Percentiles rank a stretch among this genome's conserved stretches.
Evolutionary conservation across 2,113 vertebrate species (phyloP).

Genomic region (Ursus arctos): DNA sequence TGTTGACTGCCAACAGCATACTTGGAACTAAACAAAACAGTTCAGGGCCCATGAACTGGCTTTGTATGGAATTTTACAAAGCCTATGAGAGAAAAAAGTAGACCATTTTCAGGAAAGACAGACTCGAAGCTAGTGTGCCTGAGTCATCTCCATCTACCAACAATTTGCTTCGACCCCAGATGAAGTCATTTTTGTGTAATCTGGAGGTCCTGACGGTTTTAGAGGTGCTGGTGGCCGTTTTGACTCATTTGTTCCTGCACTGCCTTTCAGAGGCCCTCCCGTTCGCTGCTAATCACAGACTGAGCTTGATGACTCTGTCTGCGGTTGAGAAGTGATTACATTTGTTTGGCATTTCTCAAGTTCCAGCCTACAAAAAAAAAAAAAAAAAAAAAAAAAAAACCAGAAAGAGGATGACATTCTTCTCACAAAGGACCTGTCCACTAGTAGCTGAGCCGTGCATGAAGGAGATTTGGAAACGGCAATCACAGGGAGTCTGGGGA

Average conservation of each 20-base stretch:
- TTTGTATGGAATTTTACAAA: background rate
- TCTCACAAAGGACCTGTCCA: background rate
- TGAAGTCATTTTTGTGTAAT: background rate
- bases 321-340: background rate
- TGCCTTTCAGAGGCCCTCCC: background rate
- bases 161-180: background rate
- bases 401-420: background rate
- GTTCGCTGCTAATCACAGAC: background rate
- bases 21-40: background rate
- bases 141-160: background rate
- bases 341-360: background rate
- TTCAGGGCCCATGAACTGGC: background rate
- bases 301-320: background rate
- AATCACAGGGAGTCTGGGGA: background rate
- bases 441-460: background rate
- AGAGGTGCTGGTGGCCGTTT: background rate
- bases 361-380: background rate
- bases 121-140: background rate
- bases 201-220: background rate
- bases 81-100: background rate
- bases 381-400: background rate
- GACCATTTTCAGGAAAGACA: background rate
- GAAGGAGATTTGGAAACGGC: background rate
- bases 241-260: background rate
- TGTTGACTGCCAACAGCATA: background rate